phyloP scores from a whole-genome alignment of 2,888 invertebrate species.

The Nemurella pictetii region DNA sequence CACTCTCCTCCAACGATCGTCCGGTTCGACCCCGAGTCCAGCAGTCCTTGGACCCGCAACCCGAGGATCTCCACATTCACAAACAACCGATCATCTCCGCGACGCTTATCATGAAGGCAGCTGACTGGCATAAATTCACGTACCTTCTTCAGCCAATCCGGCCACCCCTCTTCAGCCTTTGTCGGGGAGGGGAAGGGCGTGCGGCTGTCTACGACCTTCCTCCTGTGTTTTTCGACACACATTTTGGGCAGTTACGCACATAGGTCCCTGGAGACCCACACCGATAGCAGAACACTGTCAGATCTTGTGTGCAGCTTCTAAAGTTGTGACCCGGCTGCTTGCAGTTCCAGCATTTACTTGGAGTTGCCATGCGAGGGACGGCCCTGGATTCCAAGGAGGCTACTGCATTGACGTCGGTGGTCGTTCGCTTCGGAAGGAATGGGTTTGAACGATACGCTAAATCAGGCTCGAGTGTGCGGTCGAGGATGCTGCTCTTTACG shows the following conservation, averaged over 20 bases:
- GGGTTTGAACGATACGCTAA: constrained; percentile 32
- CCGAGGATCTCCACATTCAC: not conserved
- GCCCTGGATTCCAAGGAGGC: too few relatives aligned
- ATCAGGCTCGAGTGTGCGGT: constrained; percentile 36
- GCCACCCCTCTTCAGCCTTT: constrained; percentile 28
- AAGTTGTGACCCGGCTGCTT: too few relatives aligned
- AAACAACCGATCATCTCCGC: not conserved
- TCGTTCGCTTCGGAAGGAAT: not conserved
- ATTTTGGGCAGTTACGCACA: too few relatives aligned
- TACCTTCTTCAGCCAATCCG: constrained; percentile 35
- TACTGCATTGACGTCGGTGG: not conserved
- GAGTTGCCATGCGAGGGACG: too few relatives aligned
- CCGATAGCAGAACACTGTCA: too few relatives aligned
- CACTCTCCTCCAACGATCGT: not conserved
- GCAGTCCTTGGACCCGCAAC: not conserved
- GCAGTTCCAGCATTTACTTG: too few relatives aligned
- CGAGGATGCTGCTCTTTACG: constrained; percentile 30
- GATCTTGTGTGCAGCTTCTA: too few relatives aligned
- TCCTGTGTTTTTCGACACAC: too few relatives aligned
- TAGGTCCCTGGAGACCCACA: too few relatives aligned
- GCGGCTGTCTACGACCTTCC: not conserved
- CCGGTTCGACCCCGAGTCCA: not conserved
- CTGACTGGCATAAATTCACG: not conserved
- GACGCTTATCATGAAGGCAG: too few relatives aligned
- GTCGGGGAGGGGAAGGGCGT: not conserved